Evolutionary conservation across 1,140 invertebrate genomes (phyloP).

Genomic region (Drosophila novamexicana): DNA sequence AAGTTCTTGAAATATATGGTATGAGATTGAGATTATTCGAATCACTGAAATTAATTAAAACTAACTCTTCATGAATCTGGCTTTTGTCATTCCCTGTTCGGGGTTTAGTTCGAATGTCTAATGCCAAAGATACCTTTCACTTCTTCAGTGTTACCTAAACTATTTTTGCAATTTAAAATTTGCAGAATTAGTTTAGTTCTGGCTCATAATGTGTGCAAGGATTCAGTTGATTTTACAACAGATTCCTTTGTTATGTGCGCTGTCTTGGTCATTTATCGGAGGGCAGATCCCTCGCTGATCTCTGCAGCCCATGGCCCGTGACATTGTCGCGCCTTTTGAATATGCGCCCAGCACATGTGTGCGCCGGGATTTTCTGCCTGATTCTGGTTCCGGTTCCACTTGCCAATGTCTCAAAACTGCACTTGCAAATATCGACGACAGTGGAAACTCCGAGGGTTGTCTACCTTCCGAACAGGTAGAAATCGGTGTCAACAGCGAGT

Average conservation of each 20-base stretch:
- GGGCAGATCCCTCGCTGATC: slow-evolving; percentile 26
- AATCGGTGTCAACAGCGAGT: slow-evolving; percentile 36
- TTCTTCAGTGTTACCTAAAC: neutral
- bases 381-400: slow-evolving; percentile 50
- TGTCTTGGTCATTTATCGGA: slow-evolving; percentile 8
- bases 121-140: neutral
- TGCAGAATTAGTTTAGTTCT: slow-evolving; percentile 21
- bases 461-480: slow-evolving; percentile 50
- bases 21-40: no score
- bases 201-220: slow-evolving; percentile 36
- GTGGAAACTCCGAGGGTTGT: slow-evolving; percentile 23
- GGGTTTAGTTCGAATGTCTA: no score
- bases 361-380: slow-evolving; percentile 21
- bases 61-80: no score
- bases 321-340: slow-evolving; percentile 61
- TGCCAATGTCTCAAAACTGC: slow-evolving; percentile 33
- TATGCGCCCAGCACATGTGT: slow-evolving; percentile 45
- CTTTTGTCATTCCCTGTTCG: no score
- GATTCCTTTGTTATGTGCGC: neutral
- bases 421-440: slow-evolving; percentile 45
- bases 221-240: neutral
- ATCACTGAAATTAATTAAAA: no score
- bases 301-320: slow-evolving; percentile 38
- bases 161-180: neutral
- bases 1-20: no score